phyloP scores from a whole-genome alignment of 92 coral and sea anemone species.

The Micromussa lordhowensis region DNA sequence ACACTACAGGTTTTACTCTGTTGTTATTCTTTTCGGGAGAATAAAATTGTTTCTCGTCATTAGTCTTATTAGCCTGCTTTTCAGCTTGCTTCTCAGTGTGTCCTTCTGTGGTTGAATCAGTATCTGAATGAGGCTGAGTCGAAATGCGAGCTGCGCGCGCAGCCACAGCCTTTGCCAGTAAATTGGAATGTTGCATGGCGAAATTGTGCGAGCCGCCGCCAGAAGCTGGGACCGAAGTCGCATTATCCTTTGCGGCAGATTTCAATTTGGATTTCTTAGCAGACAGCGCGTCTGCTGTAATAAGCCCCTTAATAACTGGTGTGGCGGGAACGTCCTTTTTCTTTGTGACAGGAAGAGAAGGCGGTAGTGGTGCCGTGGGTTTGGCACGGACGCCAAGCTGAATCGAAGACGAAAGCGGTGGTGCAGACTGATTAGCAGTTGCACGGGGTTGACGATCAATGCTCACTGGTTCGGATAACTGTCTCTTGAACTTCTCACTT shows the following conservation, averaged over 20 bases:
- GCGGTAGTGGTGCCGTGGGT: constrained; percentile 59
- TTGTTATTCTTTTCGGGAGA: constrained; percentile 31
- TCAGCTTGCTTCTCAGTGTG: constrained; percentile 31
- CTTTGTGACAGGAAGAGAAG: constrained; percentile 47
- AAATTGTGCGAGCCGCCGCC: constrained; percentile 39
- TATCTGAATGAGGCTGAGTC: constrained; percentile 29
- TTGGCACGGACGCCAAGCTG: constrained; percentile 35
- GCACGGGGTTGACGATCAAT: constrained; percentile 13
- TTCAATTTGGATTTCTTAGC: constrained; percentile 75
- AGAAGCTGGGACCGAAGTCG: constrained; percentile 49
- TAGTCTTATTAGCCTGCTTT: constrained; percentile 26
- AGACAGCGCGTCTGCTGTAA: constrained; percentile 76
- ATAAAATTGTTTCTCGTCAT: constrained; percentile 28
- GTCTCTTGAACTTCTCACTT: constrained; percentile 17
- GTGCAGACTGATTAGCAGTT: neutral
- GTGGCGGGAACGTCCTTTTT: constrained; percentile 63
- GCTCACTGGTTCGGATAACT: constrained; percentile 26
- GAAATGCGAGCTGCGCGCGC: constrained; percentile 91
- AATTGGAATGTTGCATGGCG: constrained; percentile 68
- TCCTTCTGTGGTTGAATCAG: constrained; percentile 1
- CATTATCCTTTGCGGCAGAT: constrained; percentile 42
- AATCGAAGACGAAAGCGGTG: neutral
- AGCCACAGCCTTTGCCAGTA: constrained; percentile 89
- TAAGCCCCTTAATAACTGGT: constrained; percentile 76
- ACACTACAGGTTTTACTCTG: too few species aligned